Evolutionary conservation across 53 echinoderm and acorn worm species (phyloP).

Genomic region (Paracentrotus lividus): DNA sequence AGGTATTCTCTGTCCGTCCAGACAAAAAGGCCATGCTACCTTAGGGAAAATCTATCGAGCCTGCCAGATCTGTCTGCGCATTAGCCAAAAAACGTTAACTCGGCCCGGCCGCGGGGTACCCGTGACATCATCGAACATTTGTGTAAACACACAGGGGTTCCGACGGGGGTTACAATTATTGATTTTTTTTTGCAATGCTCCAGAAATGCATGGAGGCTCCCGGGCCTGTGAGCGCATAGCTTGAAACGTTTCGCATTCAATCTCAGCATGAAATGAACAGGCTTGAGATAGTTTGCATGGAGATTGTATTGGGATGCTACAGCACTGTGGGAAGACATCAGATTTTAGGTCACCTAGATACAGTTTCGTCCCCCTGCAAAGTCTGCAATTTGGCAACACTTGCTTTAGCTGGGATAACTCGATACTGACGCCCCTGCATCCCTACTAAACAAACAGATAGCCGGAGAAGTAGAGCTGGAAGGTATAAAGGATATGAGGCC

Average conservation of each 20-base stretch:
- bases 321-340: conserved; percentile 14
- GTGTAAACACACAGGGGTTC: conserved; percentile 58
- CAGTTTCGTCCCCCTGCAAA: neutral
- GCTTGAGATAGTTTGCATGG: neutral
- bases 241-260: neutral
- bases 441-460: conserved; percentile 38
- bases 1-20: neutral
- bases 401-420: neutral
- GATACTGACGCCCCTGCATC: neutral
- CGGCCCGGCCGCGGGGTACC: conserved; percentile 39
- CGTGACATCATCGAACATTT: conserved; percentile 67
- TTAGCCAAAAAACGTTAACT: conserved; percentile 54
- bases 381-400: conserved; percentile 31
- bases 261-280: neutral
- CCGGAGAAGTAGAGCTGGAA: neutral
- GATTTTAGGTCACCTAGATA: conserved; percentile 55
- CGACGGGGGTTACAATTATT: conserved; percentile 48
- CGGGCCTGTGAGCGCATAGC: conserved; percentile 26
- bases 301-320: neutral
- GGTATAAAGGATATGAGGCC: neutral
- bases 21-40: conserved; percentile 40
- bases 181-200: conserved; percentile 40
- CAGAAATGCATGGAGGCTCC: neutral
- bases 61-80: conserved; percentile 50
- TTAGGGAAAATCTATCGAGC: neutral